Base-by-base conservation (phyloP, 2,888 invertebrate species). In the Andricus quercusramuli region DNA sequence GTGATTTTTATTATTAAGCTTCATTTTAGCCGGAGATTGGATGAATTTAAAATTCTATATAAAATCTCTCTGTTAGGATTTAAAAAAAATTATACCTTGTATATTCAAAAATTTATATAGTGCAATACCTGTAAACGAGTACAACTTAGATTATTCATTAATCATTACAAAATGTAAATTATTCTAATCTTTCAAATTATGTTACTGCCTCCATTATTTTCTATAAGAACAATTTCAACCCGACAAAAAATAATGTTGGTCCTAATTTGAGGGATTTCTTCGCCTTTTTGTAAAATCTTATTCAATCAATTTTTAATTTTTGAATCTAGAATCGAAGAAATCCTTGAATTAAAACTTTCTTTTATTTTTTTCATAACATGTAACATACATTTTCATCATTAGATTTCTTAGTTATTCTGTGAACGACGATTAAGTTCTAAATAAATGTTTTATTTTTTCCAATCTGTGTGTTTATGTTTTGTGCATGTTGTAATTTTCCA, bases 81-180 rank as follows among this genome's bases (percentile, higher is more conserved):
- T 32, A n/a, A 20, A 56, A 20, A 20, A 74, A 56, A 29, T 70
- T 8, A 51, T 51, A 22, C 74, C 56, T 22, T 74, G 51, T 74
- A 56, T 20, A 56, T 74, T 74, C 11, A n/a, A 56, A 56, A 74
- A 20, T n/a, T 56, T 56, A 11, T 56, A 13, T 74, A 56, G 32
- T 74, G 56, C 37, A 74, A 74, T 74, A 74, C 56, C 74, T 74
- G 74, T 74, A 17, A 29, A 74, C 56, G 32, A 74, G 74, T 74
- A 74, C 74, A 74, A 74, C 32, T 74, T 74, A 74, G 32, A 51
- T 74, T 32, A 56, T 74, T 29, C 20, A 32, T 25, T 70, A 25
- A 47, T 47, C 20, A 25, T 51, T 56, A 29, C 32, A 32, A 56
- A 74, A 32, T 74, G 20, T 51, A 32, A 74, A 29, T 74, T 11